Evolutionary conservation across 1,140 invertebrate genomes (phyloP), one percentile per base, ranked within the genome.

Genomic region (Ips nitidus): DNA sequence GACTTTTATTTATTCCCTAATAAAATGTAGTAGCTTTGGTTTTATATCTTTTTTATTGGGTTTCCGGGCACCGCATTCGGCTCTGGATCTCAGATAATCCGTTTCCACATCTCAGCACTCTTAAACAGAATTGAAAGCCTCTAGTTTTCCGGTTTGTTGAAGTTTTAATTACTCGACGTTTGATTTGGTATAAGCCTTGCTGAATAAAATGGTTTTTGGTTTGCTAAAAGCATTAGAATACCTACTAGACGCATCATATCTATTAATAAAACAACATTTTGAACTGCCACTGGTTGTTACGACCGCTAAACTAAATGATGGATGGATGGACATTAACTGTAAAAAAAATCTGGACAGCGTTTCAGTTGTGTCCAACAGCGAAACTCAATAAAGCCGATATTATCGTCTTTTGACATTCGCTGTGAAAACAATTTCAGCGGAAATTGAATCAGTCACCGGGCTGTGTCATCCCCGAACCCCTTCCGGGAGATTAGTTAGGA

Each of bases 21-120:
- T 59, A 59, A 59, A 59, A 59, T 59, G 57, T 59, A 59, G 57
- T 59, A 59, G 57, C 57, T 59, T 59, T 59, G 57, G 57, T 59
- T 59, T 59, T 59, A 59, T 59, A 59, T 41, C 40, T 59, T 59
- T 59, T 59, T 59, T 59, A 41, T 41, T 59, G 39, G 57, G 39
- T 41, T 59, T 59, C 38, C 41, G 39, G 57, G 8, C 5, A 41
- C 8, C 38, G n/a, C 57, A 59, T 41, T 59, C 57, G 37, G 57
- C 8, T 42, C 57, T 37, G 53, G 22, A 36, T 56, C 57, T 59
- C 22, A 41, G 57, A 59, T 59, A 59, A 59, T 59, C 40, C 57
- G n/a, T 59, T 59, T 59, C 57, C 57, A 2, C n/a, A n/a, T 40
- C 57, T 42, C 37, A 8, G 41, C 40, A 59, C 37, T 8, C 52